Conservation (phyloP, 2,113 vertebrate species). For the Oostethus manadensis region DNA sequence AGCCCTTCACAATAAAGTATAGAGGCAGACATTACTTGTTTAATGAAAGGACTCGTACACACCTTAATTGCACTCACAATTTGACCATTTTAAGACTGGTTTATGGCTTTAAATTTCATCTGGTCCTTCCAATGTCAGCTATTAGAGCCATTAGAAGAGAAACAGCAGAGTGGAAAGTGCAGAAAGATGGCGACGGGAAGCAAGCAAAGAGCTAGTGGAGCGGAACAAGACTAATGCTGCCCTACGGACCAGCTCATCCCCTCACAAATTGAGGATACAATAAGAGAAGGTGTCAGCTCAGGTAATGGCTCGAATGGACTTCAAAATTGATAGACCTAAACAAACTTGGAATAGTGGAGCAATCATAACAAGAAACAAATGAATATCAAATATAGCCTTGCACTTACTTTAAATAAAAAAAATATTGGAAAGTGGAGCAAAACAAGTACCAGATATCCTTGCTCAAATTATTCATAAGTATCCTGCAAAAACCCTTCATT, state of each 20-base stretch:
- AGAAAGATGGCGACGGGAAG: slow-evolving; percentile 4
- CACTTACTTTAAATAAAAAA: background rate
- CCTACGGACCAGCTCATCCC: slow-evolving; percentile 32
- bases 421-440: background rate
- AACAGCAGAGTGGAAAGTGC: slow-evolving; percentile 9
- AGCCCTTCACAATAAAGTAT: background rate
- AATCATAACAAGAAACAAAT: slow-evolving; percentile 2
- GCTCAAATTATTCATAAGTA: background rate
- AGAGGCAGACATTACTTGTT: background rate
- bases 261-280: slow-evolving; percentile 3
- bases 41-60: background rate
- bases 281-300: slow-evolving; percentile 12
- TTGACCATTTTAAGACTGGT: slow-evolving; percentile 8
- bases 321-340: slow-evolving; percentile 12
- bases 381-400: background rate
- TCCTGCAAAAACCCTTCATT: background rate
- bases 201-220: slow-evolving; percentile 28
- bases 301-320: slow-evolving; percentile 20
- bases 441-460: background rate
- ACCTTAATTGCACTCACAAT: slow-evolving; percentile 1
- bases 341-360: background rate
- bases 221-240: slow-evolving; percentile 38
- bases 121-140: slow-evolving; percentile 7
- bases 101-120: slow-evolving; percentile 7
- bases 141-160: slow-evolving; percentile 18